Base-by-base conservation (phyloP, 2,888 invertebrate species). In the Cremastobaeus sp. region DNA sequence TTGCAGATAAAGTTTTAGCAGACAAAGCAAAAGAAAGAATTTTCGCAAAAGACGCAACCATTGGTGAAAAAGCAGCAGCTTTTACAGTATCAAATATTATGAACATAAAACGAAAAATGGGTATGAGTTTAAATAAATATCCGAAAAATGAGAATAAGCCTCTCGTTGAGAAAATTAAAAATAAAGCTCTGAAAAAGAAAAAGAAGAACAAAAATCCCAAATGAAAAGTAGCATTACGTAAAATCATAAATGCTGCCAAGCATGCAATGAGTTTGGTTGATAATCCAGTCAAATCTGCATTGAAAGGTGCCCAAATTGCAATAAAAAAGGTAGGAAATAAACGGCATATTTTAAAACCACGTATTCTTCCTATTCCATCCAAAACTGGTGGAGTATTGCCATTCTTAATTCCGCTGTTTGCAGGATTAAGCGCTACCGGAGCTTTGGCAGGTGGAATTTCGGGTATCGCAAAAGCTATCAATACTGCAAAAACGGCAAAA, bases 371-470 rank as follows among this genome's bases (percentile, higher is more conserved):
- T 3, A n/a, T 65, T 1, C 37, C 64, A 4, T 6, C 43, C 21
- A 66, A 62, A 52, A 11, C 28, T 9, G 79, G 79, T 2, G 81
- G 80, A 1, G 14, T 81, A 34, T 39, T 83, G 62, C 81, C 76
- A 1, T 43, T 43, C 12, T 74, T 82, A 9, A 71, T 81, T n/a
- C 77, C 79, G 0, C 9, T 81, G 4, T 78, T 83, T 35, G 77
- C 81, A 0, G 82, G 78, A 3, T 60, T 84, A 0, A 77, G 76
- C 52, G 76, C 74, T 3, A 41, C 77, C 3, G 87, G 86, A 1
- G 77, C 82, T 30, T 74, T 86, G 66, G 79, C 81, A n/a, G 52
- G 52, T 14, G 52, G 52, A 1, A 17, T n/a, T 11, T 0, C 48
- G 3, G 48, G 9, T 5, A 18, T 50, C 17, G 17, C 34, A 6